Percentiles rank a stretch among this genome's conserved stretches.
phyloP scores from a whole-genome alignment of 2,888 invertebrate species.

The Autographa pulchrina region DNA sequence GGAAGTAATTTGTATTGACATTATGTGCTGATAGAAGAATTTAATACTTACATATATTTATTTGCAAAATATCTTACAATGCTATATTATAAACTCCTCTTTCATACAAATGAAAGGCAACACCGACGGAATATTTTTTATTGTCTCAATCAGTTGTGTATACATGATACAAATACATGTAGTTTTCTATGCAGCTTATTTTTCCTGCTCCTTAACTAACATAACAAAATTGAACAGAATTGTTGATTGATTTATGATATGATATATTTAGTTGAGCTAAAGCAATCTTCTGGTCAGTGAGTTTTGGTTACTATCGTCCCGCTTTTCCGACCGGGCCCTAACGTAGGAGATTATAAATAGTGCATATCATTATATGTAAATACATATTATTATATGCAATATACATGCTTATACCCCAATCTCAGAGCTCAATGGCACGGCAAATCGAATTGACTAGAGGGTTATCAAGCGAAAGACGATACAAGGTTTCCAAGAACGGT shows the following conservation, averaged over 20 bases:
- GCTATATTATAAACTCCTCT: no score
- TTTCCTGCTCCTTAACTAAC: no score
- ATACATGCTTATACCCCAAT: not conserved
- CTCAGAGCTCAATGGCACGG: constrained; percentile 1
- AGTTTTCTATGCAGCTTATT: no score
- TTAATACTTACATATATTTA: no score
- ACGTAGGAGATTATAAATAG: not conserved
- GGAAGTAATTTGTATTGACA: no score
- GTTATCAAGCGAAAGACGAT: not conserved
- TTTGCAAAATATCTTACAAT: no score
- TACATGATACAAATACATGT: no score
- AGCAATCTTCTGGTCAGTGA: not conserved
- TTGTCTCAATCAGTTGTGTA: no score
- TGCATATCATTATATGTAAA: not conserved
- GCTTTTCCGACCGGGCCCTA: not conserved
- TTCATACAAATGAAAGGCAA: no score
- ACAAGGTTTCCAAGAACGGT: not conserved
- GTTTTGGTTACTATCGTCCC: not conserved
- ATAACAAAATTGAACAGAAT: no score
- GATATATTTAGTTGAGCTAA: not conserved
- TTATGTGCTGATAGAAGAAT: no score
- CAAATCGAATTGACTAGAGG: not conserved
- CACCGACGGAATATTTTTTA: no score
- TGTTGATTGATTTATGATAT: not conserved
- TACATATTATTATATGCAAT: not conserved